Evolutionary conservation across 2,888 invertebrate species (phyloP), one percentile per base, ranked within the genome.

Genomic region (Alloscopus bannaensis): DNA sequence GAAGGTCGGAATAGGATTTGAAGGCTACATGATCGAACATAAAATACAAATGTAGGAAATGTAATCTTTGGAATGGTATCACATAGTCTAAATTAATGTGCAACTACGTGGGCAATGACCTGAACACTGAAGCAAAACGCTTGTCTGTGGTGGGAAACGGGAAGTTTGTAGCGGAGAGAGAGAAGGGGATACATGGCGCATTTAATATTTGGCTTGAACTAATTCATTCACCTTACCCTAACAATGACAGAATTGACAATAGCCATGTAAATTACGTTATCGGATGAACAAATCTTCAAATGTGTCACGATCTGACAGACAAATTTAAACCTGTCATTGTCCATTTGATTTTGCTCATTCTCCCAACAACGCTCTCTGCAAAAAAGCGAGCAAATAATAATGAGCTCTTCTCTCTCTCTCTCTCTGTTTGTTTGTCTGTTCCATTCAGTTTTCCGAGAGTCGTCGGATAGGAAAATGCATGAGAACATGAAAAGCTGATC

Each of bases 81-180:
- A 22, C 13, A 36, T 36, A 52, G n/a, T 45, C n/a, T 45, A 45
- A 16, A 45, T 45, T 4, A 45, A 13, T 36, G 6, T 6, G 13
- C 13, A 36, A 36, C 62, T 72, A 62, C 62, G 72, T 29, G 72
- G 73, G 64, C 73, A 73, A 65, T 73, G 73, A 73, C 73, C 73
- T 73, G 50, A 71, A 55, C 16, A 26, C 20, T 60, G 36, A 60
- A 11, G 50, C 18, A 26, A 16, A 11, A 59, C 40, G 36, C 20
- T 8, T 36, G 22, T 60, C 36, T 31, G 60, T 16, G 18, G n/a
- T 47, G 18, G n/a, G n/a, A 52, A 52, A 24, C 52, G 52, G 52
- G 52, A 52, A 47, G 47, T 52, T 3, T 22, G 13, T 13, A 8
- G 24, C 52, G 52, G 24, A 24, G 13, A 13, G 36, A 36, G 36